Conservation (phyloP, 2,113 vertebrate species). For the Clarias batrachus region DNA sequence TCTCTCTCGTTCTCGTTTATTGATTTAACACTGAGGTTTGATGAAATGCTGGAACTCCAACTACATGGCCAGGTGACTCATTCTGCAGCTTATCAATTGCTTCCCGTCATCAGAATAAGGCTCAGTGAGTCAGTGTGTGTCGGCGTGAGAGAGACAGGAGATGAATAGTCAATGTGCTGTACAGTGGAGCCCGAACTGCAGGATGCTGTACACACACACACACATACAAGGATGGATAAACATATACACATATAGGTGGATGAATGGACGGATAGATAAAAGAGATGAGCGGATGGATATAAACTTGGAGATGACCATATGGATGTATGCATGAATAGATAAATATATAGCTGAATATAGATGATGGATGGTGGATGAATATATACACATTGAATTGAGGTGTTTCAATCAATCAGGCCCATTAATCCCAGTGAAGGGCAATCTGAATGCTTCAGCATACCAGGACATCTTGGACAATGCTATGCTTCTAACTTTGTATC, state of each 20-base stretch:
- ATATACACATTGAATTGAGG: background rate
- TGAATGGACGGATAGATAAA: background rate
- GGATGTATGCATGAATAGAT: background rate
- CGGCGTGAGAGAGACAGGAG: background rate
- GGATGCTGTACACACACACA: background rate
- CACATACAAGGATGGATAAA: background rate
- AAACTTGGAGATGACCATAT: too few relatives aligned
- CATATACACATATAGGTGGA: background rate
- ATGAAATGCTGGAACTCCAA: background rate
- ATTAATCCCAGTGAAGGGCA: too few relatives aligned
- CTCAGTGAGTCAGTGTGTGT: slow-evolving; percentile 12
- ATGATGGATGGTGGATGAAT: background rate
- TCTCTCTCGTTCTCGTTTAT: slow-evolving; percentile 12
- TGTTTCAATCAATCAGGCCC: too few relatives aligned
- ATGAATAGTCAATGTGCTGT: background rate
- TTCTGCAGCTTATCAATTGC: slow-evolving; percentile 17
- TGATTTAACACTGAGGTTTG: background rate
- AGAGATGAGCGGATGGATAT: background rate
- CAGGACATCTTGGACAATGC: too few relatives aligned
- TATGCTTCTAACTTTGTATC: too few relatives aligned
- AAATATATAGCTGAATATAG: background rate
- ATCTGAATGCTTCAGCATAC: too few relatives aligned
- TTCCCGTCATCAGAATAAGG: background rate
- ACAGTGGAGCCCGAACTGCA: background rate
- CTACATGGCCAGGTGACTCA: slow-evolving; percentile 36